These are phyloP conservation scores for Lordiphosa collinella DNA, from an alignment of 1,140 invertebrate species.

Conservation along the genomic window DNA sequence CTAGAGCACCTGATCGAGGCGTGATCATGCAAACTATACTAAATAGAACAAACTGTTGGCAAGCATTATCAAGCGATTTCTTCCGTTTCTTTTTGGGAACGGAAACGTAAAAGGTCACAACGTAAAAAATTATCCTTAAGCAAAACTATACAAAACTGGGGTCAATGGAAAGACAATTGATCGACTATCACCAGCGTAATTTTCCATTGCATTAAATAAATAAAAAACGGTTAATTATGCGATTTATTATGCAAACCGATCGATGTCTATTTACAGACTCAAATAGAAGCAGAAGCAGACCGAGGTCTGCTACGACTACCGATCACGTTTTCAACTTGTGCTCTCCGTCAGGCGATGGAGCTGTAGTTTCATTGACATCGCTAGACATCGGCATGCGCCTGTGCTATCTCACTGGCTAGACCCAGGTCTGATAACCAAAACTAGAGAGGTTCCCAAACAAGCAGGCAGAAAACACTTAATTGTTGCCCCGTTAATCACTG, in stretches of 20 bases:
- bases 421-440: constrained; percentile 28
- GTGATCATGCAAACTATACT: constrained; percentile 50
- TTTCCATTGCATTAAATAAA: constrained; percentile 36
- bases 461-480: constrained; percentile 28
- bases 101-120: constrained; percentile 6
- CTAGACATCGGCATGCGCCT: constrained; percentile 20
- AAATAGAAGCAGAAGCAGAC: constrained; percentile 31
- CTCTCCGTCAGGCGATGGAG: constrained; percentile 24
- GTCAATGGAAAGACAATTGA: constrained; percentile 12
- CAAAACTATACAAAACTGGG: constrained; percentile 5
- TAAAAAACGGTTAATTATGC: constrained; percentile 69
- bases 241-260: constrained; percentile 69
- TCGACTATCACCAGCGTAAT: constrained; percentile 33
- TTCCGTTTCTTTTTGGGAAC: constrained; percentile 1
- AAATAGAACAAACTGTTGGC: constrained; percentile 2
- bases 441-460: constrained; percentile 36
- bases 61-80: constrained; percentile 1
- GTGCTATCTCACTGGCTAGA: constrained; percentile 11
- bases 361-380: constrained; percentile 40
- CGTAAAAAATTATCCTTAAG: neutral
- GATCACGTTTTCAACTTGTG: constrained; percentile 70
- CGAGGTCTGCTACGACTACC: constrained; percentile 39
- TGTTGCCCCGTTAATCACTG: constrained; percentile 32
- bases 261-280: constrained; percentile 50
- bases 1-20: constrained; percentile 67